Evolutionary conservation across 2,797 vertebrate species (phyloP), one percentile per base, ranked within the genome.

Genomic region (Lacerta bilineata): DNA sequence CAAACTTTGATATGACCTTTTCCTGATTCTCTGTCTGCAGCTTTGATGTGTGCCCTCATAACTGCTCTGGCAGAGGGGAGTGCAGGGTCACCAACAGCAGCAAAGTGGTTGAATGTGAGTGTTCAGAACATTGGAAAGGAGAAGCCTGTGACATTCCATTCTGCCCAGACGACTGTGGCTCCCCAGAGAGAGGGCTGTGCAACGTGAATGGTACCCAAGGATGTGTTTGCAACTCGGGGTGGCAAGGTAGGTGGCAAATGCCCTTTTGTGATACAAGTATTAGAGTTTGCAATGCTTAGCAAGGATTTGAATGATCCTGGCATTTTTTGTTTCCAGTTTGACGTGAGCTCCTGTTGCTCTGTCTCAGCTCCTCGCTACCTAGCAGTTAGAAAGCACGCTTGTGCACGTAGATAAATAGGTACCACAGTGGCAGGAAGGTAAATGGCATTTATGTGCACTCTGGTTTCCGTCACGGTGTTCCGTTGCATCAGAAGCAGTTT

Each of bases 71-170:
- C 75, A 97, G 89, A 0, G 98, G 99, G 25, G 97, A 98, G 90
- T 99, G 99, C 92, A 97, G 74, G 0, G 92, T 94, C 81, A 95
- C 77, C 10, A 97, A 97, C 92, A 93, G 95, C 93, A 97, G 95
- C 8, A 87, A 89, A 0, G 87, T 93, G 0, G 97, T 97, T 9
- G 94, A 95, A 55, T 99, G 99, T 25, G 97, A 98, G 17, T 99
- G 99, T 50, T 96, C 95, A 2, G 92, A 93, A 36, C 95, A 95
- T 93, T 99, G 99, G 99, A 99, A 97, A 92, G 99, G 99, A 29
- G 98, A 98, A 23, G 98, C 98, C 0, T 99, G 99, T n/a, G 98
- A 99, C 83, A 91, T 98, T 80, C 98, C 98, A 0, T 97, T 96
- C 94, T 99, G 99, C 96, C 88, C 90, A 1, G 93, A 94, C 1